These are phyloP conservation scores for Epizoanthus stellaris DNA, from an alignment of 92 coral and sea anemone genomes.

Conservation along the genomic window DNA sequence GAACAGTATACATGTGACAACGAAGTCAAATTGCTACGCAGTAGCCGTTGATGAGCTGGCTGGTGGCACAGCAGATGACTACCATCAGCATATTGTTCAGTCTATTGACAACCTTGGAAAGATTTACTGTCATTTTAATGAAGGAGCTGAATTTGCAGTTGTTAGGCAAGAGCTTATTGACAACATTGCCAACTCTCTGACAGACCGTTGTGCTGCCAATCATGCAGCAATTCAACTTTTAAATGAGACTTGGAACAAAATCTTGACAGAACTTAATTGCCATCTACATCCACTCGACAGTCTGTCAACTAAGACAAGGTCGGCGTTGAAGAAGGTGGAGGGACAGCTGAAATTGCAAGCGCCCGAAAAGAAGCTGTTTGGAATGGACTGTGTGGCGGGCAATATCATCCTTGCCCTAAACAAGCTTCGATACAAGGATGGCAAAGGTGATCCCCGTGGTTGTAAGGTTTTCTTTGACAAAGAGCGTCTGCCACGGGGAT, in stretches of 20 bases:
- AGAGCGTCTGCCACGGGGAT: constrained; percentile 2
- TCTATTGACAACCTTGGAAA: background rate
- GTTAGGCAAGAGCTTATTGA: background rate
- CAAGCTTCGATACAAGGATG: constrained; percentile 19
- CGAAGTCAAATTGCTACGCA: background rate
- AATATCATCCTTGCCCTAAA: background rate
- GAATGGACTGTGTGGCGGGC: constrained; percentile 8
- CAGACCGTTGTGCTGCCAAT: background rate
- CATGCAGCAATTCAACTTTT: background rate
- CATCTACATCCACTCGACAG: background rate
- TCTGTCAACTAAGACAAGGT: background rate
- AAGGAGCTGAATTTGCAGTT: background rate
- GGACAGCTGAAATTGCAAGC: background rate
- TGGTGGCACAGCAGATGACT: background rate
- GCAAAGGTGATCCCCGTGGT: constrained; percentile 22
- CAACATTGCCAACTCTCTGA: background rate
- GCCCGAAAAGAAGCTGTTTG: background rate
- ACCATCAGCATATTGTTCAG: constrained; percentile 1
- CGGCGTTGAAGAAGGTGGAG: background rate
- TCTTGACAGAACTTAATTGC: background rate
- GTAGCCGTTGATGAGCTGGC: constrained; percentile 6
- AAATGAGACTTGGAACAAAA: background rate
- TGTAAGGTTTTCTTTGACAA: constrained; percentile 4
- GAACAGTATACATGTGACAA: background rate
- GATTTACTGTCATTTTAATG: constrained; percentile 1